A percentile compares a stretch with the other conserved stretches of the same genome.
phyloP scores from a whole-genome alignment of 2,797 vertebrate genomes.

The Sciurus vulgaris region DNA sequence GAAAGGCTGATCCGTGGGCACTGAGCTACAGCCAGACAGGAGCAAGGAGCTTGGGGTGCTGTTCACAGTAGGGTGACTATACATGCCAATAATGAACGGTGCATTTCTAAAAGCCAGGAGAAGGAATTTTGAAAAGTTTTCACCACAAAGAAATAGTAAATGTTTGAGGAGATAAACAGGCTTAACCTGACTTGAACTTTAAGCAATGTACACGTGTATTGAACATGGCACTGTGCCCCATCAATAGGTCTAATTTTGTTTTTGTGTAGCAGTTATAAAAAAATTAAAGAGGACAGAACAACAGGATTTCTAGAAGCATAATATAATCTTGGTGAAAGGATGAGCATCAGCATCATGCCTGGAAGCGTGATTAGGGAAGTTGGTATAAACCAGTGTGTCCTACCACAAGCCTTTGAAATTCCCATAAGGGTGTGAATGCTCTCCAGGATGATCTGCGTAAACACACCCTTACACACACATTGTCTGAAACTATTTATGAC shows the following conservation, averaged over 20 bases:
- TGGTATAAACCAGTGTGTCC: not conserved
- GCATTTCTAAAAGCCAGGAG: not conserved
- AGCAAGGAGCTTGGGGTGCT: not conserved
- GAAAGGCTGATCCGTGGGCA: not conserved
- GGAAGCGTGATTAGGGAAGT: not conserved
- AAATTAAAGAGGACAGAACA: not conserved
- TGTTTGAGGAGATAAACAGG: not conserved
- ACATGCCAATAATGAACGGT: not conserved
- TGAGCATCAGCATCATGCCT: not conserved
- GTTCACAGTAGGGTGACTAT: not conserved
- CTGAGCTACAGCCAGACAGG: not conserved
- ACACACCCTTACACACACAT: not conserved
- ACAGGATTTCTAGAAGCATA: not conserved
- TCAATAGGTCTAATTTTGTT: not conserved
- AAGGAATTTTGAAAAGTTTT: not conserved
- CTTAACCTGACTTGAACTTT: not conserved
- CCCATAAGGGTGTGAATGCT: not conserved
- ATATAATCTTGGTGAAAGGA: conserved; percentile 6
- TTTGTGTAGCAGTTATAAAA: not conserved
- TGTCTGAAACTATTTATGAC: not conserved
- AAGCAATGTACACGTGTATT: not conserved
- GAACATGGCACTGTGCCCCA: not conserved
- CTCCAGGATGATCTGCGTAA: not conserved
- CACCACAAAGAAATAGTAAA: not conserved
- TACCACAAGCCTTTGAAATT: conserved; percentile 44